These are phyloP conservation scores for Caenorhabditis inopinata DNA, from an alignment of 1,140 invertebrate species.

Conservation along the genomic window DNA sequence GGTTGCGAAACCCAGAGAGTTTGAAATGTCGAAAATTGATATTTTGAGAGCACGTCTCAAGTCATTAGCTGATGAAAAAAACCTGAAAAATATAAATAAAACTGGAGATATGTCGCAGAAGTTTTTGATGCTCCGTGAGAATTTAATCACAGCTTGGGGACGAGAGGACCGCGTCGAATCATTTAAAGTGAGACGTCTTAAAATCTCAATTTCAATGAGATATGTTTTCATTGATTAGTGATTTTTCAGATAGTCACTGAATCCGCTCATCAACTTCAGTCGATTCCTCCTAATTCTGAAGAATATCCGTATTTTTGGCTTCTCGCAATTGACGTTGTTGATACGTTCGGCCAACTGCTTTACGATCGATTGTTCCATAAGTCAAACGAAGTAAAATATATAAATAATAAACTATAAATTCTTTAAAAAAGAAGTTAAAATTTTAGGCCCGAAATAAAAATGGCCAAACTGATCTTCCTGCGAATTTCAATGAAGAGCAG, in stretches of 20 bases:
- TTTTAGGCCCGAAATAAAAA: conserved; percentile 32
- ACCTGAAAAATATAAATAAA: not conserved
- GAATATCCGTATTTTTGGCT: conserved; percentile 94
- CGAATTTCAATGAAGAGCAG: conserved; percentile 72
- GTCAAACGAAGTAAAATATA: conserved; percentile 68
- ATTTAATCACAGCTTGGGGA: conserved; percentile 85
- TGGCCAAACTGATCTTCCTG: conserved; percentile 55
- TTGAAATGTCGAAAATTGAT: not conserved
- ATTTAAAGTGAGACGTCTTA: conserved; percentile 86
- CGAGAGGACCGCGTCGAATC: conserved; percentile 90
- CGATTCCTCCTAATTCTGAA: conserved; percentile 82
- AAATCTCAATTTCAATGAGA: not conserved
- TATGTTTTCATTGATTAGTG: conserved; percentile 21
- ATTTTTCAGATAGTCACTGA: conserved; percentile 68
- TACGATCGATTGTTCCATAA: conserved; percentile 82
- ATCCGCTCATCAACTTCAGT: conserved; percentile 87
- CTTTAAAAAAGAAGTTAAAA: not conserved
- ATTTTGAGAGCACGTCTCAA: not conserved
- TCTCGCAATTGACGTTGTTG: conserved; percentile 88
- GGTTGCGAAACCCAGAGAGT: not conserved
- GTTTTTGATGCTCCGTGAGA: conserved; percentile 85
- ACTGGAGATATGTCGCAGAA: conserved; percentile 64
- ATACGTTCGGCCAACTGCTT: conserved; percentile 89
- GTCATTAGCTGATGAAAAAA: not conserved
- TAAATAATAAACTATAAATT: conserved; percentile 72